Evolutionary conservation across 2,888 invertebrate genomes (phyloP).

Genomic region (Synanthedon andrenaeformis): DNA sequence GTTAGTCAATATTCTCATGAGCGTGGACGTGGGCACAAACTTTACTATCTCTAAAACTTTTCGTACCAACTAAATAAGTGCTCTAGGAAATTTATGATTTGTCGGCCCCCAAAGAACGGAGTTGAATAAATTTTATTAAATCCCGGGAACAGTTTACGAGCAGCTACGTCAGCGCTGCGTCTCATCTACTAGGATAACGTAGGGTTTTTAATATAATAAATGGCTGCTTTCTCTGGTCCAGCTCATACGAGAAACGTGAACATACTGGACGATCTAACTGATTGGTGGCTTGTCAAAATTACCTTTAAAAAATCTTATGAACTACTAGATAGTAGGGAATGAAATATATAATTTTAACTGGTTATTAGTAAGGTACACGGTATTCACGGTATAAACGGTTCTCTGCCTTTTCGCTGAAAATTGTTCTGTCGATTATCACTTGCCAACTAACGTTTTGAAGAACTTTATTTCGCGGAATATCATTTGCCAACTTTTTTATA

Average conservation of each 20-base stretch:
- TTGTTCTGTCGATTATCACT: too few relatives aligned
- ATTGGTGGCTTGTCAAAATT: not conserved
- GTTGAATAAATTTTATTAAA: slow-evolving; percentile 68
- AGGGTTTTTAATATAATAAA: slow-evolving; percentile 53
- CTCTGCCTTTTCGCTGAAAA: too few relatives aligned
- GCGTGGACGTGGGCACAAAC: slow-evolving; percentile 45
- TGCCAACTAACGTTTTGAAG: too few relatives aligned
- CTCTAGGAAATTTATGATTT: slow-evolving; percentile 63
- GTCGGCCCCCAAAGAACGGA: slow-evolving; percentile 53
- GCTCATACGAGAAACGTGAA: slow-evolving; percentile 6
- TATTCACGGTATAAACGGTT: too few relatives aligned
- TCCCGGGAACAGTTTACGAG: slow-evolving; percentile 58
- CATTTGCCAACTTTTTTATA: too few relatives aligned
- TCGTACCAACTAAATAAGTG: slow-evolving; percentile 60
- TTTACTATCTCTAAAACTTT: slow-evolving; percentile 57
- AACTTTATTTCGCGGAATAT: too few relatives aligned
- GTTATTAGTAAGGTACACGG: too few relatives aligned
- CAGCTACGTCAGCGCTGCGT: slow-evolving; percentile 47
- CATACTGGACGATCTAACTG: not conserved
- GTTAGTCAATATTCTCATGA: slow-evolving; percentile 18
- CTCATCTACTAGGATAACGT: slow-evolving; percentile 35
- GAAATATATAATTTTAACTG: too few relatives aligned
- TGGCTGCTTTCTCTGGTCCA: slow-evolving; percentile 32
- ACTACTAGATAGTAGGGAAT: too few relatives aligned
- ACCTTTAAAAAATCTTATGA: too few relatives aligned